Percentiles rank a stretch among this genome's conserved stretches.
Evolutionary conservation across 2,113 vertebrate species (phyloP).

Genomic region (Lipotes vexillifer): DNA sequence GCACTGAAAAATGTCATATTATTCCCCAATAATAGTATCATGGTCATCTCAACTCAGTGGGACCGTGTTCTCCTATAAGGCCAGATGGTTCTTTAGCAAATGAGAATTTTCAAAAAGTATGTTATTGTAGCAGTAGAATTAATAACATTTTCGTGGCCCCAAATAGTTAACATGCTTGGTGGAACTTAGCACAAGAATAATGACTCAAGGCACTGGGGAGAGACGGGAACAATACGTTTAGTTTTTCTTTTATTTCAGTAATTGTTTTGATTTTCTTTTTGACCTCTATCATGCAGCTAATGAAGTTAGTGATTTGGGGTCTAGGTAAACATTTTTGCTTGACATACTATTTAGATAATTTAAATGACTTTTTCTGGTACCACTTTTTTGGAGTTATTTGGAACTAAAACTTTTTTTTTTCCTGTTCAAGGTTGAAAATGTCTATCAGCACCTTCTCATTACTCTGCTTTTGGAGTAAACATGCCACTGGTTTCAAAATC

Average conservation of each 20-base stretch:
- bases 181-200: neutral
- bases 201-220: slow-evolving; percentile 23
- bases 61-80: neutral
- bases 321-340: slow-evolving; percentile 35
- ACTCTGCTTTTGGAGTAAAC: neutral
- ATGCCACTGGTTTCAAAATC: neutral
- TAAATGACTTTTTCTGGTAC: neutral
- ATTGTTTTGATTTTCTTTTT: slow-evolving; percentile 63
- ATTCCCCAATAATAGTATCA: neutral
- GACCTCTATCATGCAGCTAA: slow-evolving; percentile 40
- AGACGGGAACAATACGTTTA: neutral
- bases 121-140: neutral
- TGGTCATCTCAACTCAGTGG: neutral
- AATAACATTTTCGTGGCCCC: neutral
- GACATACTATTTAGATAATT: neutral
- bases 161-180: neutral
- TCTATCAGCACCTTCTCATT: neutral
- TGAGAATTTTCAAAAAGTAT: neutral
- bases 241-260: slow-evolving; percentile 25
- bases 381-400: neutral
- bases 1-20: neutral
- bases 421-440: neutral
- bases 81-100: neutral
- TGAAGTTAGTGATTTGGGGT: slow-evolving; percentile 63
- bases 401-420: neutral